Percentiles rank a stretch among this genome's conserved stretches.
Conservation (phyloP, 92 coral and sea anemone species). For the Zoanthus solanderi region DNA sequence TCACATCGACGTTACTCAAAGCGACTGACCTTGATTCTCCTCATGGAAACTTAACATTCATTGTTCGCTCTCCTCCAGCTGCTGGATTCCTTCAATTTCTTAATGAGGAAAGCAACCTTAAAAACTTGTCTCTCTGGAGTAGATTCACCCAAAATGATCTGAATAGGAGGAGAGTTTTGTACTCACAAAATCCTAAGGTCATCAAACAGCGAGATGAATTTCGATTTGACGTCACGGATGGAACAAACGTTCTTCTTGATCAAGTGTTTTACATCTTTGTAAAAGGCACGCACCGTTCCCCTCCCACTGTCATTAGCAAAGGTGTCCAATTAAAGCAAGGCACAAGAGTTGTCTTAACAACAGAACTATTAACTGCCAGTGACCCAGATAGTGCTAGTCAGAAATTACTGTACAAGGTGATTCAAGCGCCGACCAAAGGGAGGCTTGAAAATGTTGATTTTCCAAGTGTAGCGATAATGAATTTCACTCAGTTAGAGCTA, state of each 20-base stretch:
- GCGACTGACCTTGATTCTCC: constrained; percentile 93
- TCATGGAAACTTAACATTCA: constrained; percentile 78
- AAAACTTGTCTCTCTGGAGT: constrained; percentile 65
- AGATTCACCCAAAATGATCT: constrained; percentile 78
- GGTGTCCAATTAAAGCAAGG: constrained; percentile 82
- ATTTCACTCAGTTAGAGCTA: constrained; percentile 86
- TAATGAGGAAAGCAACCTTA: constrained; percentile 62
- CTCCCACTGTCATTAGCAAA: constrained; percentile 88
- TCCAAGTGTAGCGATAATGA: constrained; percentile 70
- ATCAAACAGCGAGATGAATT: constrained; percentile 73
- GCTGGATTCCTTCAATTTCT: constrained; percentile 76
- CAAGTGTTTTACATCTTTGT: constrained; percentile 87
- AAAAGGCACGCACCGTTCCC: constrained; percentile 71
- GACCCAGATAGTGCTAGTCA: constrained; percentile 82
- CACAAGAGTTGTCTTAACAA: constrained; percentile 76
- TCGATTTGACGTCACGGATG: constrained; percentile 91
- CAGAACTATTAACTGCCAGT: constrained; percentile 82
- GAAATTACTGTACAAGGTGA: constrained; percentile 68
- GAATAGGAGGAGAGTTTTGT: constrained; percentile 71
- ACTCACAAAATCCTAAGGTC: constrained; percentile 72
- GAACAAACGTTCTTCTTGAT: constrained; percentile 77
- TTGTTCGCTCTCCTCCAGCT: constrained; percentile 75
- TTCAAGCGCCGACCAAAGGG: constrained; percentile 86
- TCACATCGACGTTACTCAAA: constrained; percentile 74
- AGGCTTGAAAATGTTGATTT: constrained; percentile 75